Evolutionary conservation across 2,888 invertebrate genomes (phyloP), one percentile per base, ranked within the genome.

Genomic region (Dynastes tityus): DNA sequence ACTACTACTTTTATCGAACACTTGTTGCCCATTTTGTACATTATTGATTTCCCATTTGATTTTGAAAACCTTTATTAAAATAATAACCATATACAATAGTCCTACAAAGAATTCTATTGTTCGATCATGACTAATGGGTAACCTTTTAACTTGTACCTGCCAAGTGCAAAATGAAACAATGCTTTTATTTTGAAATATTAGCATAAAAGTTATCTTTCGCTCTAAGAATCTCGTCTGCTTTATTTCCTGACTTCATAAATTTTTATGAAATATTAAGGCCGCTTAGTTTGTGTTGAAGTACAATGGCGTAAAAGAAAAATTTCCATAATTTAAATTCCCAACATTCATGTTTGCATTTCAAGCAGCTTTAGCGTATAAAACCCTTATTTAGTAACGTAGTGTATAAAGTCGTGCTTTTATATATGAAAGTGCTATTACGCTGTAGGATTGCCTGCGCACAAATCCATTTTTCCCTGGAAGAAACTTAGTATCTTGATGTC

Each of bases 301-400:
- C 37, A 65, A 65, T 32, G n/a, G 13, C 40, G 16, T 16, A 27
- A 22, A 51, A 29, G 51, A 51, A 68, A 51, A 51, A 68, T 68
- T 68, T 68, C 68, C 68, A 68, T 68, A 68, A 68, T 68, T 68
- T 51, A 68, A 68, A 68, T 68, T 49, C 51, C 11, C n/a, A 67
- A 27, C 63, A 13, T 64, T 64, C 37, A 32, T 45, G n/a, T 68
- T 68, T 68, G 68, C 13, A 29, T 40, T 68, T 68, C n/a, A 9
- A 51, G 27, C 22, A 16, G 22, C 68, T 49, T 67, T 51, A 22
- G 27, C 27, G 29, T 68, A 68, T 40, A 45, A 67, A 67, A 67
- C 8, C 68, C 22, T 68, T 68, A 68, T 68, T 68, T 51, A 68
- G 51, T 51, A 49, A 49, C 9, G 51, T 68, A 45, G n/a, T 40